Base-by-base conservation (phyloP, 2,888 invertebrate species). In the Apocheima hispidaria region DNA sequence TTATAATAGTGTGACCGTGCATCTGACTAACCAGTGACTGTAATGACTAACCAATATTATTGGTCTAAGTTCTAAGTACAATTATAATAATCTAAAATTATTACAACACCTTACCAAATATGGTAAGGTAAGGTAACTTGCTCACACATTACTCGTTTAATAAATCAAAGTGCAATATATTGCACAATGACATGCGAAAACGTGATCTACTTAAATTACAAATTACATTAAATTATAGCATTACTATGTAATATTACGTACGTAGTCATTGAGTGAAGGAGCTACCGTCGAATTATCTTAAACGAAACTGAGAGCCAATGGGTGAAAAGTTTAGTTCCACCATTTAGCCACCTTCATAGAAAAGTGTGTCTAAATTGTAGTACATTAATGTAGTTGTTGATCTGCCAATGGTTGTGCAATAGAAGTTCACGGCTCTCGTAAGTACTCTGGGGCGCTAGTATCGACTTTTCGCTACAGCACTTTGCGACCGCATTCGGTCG, bases 401-500 rank as follows among this genome's bases (percentile, higher is more conserved):
- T 48, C 4, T 49, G 56, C 56, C 56, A 56, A 18, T 23, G 16
- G 33, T 56, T 57, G 26, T 43, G 50, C 43, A 50, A 57, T 36
- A 16, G 60, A 66, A 63, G 63, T 60, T 66, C 66, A 63, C 12
- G 53, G 52, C 26, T 64, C n/a, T n/a, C n/a, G n/a, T n/a, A n/a
- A n/a, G n/a, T n/a, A n/a, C n/a, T n/a, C n/a, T n/a, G n/a, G n/a
- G n/a, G n/a, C n/a, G n/a, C n/a, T n/a, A n/a, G n/a, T n/a, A n/a
- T n/a, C n/a, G n/a, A n/a, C n/a, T n/a, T n/a, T n/a, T n/a, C n/a
- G n/a, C n/a, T n/a, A n/a, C n/a, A n/a, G n/a, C n/a, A n/a, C n/a
- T n/a, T n/a, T n/a, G n/a, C n/a, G n/a, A n/a, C n/a, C n/a, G n/a
- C n/a, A n/a, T n/a, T n/a, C n/a, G n/a, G n/a, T n/a, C n/a, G n/a